Percentiles rank a stretch among this genome's conserved stretches.
Conservation (phyloP, 37 sponge, comb jelly and placozoan species). For the Beroe forskalii region DNA sequence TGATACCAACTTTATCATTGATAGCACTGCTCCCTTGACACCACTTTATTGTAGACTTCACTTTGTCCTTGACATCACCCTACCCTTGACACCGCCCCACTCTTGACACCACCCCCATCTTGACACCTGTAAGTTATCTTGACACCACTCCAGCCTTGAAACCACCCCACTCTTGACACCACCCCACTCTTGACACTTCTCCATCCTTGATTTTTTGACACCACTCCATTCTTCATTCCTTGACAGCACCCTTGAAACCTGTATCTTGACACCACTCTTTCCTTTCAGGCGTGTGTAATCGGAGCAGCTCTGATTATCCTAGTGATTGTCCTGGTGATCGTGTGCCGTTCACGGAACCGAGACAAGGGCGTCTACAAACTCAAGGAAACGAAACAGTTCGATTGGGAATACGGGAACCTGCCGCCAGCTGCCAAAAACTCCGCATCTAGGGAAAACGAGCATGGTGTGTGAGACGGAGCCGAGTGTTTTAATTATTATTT, state of each 20-base stretch:
- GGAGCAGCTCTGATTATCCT: conserved; percentile 56
- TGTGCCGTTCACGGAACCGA: conserved; percentile 28
- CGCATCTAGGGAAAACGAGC: neutral
- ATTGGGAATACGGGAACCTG: conserved; percentile 63
- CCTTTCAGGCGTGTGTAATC: conserved; percentile 17
- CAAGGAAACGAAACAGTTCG: conserved; percentile 64
- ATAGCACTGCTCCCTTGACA: too few species aligned
- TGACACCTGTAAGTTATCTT: neutral
- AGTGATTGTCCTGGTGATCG: conserved; percentile 24
- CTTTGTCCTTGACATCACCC: neutral
- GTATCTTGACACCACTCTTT: neutral
- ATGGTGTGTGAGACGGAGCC: conserved; percentile 29
- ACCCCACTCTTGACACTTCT: neutral
- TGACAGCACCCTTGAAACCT: too few species aligned
- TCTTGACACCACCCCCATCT: neutral
- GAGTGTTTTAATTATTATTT: neutral
- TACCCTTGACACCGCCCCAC: neutral
- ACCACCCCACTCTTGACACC: too few species aligned
- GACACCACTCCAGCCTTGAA: neutral
- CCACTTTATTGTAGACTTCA: too few species aligned
- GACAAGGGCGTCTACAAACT: conserved; percentile 65
- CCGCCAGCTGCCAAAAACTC: conserved; percentile 32
- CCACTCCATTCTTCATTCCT: too few species aligned
- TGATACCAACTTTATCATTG: too few species aligned
- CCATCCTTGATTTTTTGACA: neutral